Conservation (phyloP, 2,797 vertebrate genomes). For the Schizothorax lantsangensis region DNA sequence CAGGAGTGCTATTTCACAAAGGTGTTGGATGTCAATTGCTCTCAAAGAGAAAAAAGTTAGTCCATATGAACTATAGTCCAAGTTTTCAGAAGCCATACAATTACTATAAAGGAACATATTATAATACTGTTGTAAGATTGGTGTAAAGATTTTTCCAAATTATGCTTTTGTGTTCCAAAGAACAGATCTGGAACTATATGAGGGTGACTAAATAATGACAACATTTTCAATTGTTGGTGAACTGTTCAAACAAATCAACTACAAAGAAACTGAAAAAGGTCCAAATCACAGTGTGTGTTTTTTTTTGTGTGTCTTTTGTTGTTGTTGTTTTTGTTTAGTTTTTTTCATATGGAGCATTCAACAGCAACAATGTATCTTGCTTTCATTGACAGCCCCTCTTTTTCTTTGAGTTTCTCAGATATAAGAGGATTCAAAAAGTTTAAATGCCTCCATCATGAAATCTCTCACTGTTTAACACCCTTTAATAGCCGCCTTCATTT, state of each 20-base stretch:
- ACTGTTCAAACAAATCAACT: background rate
- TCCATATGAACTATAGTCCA: background rate
- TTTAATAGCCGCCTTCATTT: slow-evolving; percentile 68
- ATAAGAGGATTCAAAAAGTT: slow-evolving; percentile 61
- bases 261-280: background rate
- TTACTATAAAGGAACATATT: background rate
- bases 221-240: background rate
- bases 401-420: slow-evolving; percentile 33
- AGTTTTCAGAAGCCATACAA: background rate
- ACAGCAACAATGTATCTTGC: background rate
- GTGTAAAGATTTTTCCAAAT: background rate
- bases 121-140: background rate
- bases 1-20: slow-evolving; percentile 18
- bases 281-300: no score
- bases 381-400: slow-evolving; percentile 27
- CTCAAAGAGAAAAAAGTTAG: no score
- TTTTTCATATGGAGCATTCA: background rate
- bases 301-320: no score
- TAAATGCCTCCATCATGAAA: slow-evolving; percentile 70
- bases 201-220: background rate
- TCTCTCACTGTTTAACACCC: slow-evolving; percentile 49
- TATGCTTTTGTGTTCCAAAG: background rate
- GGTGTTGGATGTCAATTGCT: background rate
- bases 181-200: background rate
- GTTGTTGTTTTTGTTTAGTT: background rate